Conservation (phyloP, 2,113 vertebrate species). For the Tamias sibiricus region DNA sequence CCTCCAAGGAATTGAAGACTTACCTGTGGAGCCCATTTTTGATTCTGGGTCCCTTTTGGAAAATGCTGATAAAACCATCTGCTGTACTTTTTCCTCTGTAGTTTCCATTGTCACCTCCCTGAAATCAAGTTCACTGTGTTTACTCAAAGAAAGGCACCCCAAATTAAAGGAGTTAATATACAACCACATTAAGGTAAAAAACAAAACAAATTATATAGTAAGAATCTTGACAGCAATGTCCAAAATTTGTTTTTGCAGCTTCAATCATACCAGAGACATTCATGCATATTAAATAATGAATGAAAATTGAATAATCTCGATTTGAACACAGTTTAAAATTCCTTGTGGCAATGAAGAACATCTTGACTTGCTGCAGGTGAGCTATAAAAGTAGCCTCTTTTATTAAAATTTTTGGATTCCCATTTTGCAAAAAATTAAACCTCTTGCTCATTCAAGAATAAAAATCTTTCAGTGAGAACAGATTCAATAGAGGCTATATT, state of each 20-base stretch:
- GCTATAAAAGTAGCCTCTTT: constrained; percentile 1
- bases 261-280: constrained; percentile 41
- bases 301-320: constrained; percentile 49
- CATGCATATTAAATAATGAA: constrained; percentile 53
- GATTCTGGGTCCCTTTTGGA: background rate
- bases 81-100: background rate
- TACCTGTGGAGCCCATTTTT: background rate
- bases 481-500: constrained; percentile 9
- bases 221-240: constrained; percentile 48
- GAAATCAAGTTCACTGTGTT: background rate
- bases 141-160: background rate
- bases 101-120: background rate
- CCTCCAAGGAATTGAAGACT: background rate
- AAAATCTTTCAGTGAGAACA: background rate
- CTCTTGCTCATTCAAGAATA: background rate
- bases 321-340: constrained; percentile 48
- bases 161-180: background rate
- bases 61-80: background rate
- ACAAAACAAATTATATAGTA: background rate
- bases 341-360: background rate
- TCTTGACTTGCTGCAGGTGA: constrained; percentile 34
- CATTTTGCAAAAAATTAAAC: constrained; percentile 41
- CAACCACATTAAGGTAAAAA: background rate
- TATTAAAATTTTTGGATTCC: background rate
- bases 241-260: constrained; percentile 47